Base-by-base conservation (phyloP, 1,140 invertebrate genomes). In the Akabosia matsudoensis region DNA sequence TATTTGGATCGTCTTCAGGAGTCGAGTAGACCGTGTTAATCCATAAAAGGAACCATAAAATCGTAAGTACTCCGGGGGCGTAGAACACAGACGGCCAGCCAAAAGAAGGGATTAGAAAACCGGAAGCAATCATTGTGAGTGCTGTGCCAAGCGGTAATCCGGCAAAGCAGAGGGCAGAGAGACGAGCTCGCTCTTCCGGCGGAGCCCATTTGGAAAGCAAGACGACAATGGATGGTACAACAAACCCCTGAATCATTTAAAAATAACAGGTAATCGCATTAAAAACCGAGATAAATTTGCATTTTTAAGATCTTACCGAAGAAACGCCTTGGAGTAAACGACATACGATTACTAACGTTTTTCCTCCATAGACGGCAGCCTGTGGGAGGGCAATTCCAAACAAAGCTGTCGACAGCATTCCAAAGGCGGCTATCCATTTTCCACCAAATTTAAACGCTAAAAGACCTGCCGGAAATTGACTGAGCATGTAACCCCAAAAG, bases 1-100 rank as follows among this genome's bases (percentile, higher is more conserved):
- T 97, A 70, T 93, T 87, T 1, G 93, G 93, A 88, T 97, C 95
- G 75, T 91, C 86, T 0, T 89, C 89, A 0, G 96, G 96, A 0
- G 90, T 91, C 82, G 97, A 93, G 83, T 90, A 95, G 10, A 95
- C 90, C 26, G 96, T 85, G 0, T 91, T 83, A 84, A 94, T 92
- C 95, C 95, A 97, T 0, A 90, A 83, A 4, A 92, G 81, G 30
- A 92, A 92, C 94, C 95, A 97, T 33, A 93, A 77, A 54, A 94
- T 82, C 1, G 92, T 92, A 61, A 93, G 86, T 30, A 85, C 86
- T 80, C 93, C 93, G 33, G 92, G 93, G 71, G 92, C 88, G 83
- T 94, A 95, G 86, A 94, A 95, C 10, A 93, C 91, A 14, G 91
- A 92, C 76, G 92, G 90, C 93, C 93, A 94, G 10, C 92, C 92